Evolutionary conservation across 2,797 vertebrate genomes (phyloP).

Genomic region (Distichodus sexfasciatus): DNA sequence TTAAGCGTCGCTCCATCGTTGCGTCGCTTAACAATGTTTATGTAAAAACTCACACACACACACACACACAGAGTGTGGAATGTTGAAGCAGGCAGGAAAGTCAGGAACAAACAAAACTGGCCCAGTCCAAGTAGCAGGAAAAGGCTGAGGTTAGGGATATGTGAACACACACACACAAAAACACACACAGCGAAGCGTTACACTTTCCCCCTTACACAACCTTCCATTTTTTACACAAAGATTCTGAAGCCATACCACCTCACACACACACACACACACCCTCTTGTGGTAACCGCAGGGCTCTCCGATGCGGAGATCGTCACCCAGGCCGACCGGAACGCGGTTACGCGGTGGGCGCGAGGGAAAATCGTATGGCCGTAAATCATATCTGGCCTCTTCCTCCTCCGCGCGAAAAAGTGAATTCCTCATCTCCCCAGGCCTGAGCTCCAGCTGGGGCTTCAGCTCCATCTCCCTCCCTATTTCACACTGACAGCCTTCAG

Average conservation of each 20-base stretch:
- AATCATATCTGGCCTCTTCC: background rate
- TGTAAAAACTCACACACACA: background rate
- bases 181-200: background rate
- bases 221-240: too few species aligned
- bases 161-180: background rate
- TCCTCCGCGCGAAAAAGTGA: background rate
- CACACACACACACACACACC: too few species aligned
- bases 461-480: background rate
- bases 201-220: background rate
- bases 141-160: constrained; percentile 30
- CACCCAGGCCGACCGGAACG: too few species aligned
- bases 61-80: constrained; percentile 46
- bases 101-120: constrained; percentile 49
- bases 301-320: too few species aligned
- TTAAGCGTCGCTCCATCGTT: too few species aligned
- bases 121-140: constrained; percentile 43
- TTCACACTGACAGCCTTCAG: background rate
- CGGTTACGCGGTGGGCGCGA: too few species aligned
- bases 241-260: too few species aligned
- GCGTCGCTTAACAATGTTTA: too few species aligned
- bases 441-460: background rate
- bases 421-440: background rate
- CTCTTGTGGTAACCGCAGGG: too few species aligned
- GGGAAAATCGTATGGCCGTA: too few species aligned
- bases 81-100: constrained; percentile 51